Percentiles rank a stretch among this genome's conserved stretches.
Conservation (phyloP, 1,140 invertebrate genomes). For the Drosophila tsacasi region DNA sequence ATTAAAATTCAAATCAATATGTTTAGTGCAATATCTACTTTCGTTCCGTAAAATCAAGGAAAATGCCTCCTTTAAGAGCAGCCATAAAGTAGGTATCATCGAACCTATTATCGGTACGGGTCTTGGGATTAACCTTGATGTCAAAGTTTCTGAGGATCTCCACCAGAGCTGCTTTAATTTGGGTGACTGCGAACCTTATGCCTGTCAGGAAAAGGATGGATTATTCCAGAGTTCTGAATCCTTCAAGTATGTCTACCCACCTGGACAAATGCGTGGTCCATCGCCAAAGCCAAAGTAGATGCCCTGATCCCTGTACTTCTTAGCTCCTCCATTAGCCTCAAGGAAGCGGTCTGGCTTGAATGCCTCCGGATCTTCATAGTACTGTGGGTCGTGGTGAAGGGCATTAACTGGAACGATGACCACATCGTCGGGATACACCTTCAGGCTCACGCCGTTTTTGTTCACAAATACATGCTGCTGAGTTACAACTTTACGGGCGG, state of each 20-base stretch:
- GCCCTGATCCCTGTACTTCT: conserved; percentile 80
- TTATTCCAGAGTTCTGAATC: neutral
- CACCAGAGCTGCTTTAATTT: conserved; percentile 67
- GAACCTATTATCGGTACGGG: conserved; percentile 46
- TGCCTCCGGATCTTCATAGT: conserved; percentile 88
- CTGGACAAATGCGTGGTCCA: conserved; percentile 89
- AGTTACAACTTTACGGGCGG: conserved; percentile 49
- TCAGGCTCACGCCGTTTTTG: conserved; percentile 45
- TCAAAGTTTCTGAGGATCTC: conserved; percentile 61
- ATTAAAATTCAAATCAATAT: neutral
- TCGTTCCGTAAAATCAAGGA: conserved; percentile 56
- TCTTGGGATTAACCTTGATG: conserved; percentile 62
- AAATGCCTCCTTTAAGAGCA: conserved; percentile 60
- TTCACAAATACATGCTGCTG: conserved; percentile 49
- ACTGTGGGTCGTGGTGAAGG: conserved; percentile 87
- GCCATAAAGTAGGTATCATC: conserved; percentile 68
- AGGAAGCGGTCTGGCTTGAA: conserved; percentile 89
- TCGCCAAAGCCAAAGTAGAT: conserved; percentile 87
- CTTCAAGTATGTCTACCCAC: conserved; percentile 46
- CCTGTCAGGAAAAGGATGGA: conserved; percentile 23
- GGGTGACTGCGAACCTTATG: conserved; percentile 65
- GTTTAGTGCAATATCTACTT: neutral
- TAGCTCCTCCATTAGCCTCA: conserved; percentile 70
- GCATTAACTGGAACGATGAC: conserved; percentile 86
- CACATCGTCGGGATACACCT: conserved; percentile 85